A percentile compares a stretch with the other conserved stretches of the same genome.
Evolutionary conservation across 1,140 invertebrate species (phyloP).

Genomic region (Bombus affinis): DNA sequence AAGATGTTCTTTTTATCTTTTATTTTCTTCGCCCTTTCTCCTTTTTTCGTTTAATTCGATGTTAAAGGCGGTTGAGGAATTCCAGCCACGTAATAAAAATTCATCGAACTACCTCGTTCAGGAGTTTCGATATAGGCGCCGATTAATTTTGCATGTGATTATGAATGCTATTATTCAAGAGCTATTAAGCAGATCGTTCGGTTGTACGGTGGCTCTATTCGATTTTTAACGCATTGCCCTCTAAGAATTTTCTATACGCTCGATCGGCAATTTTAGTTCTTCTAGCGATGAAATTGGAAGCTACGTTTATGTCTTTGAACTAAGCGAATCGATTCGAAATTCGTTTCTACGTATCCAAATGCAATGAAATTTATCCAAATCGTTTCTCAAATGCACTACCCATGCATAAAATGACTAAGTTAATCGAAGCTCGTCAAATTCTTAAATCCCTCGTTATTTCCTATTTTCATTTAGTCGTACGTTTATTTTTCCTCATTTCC

Average conservation of each 20-base stretch:
- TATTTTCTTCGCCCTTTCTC: neutral
- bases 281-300: too few relatives aligned
- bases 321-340: too few relatives aligned
- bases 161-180: neutral
- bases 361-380: too few relatives aligned
- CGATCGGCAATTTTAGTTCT: too few relatives aligned
- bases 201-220: neutral
- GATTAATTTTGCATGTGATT: neutral
- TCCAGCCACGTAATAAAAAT: neutral
- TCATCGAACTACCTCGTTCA: neutral
- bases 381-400: too few relatives aligned
- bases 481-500: neutral
- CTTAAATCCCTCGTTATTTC: too few relatives aligned
- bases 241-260: neutral
- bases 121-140: neutral
- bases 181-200: neutral
- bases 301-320: too few relatives aligned
- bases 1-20: neutral
- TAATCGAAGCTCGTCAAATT: too few relatives aligned
- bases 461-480: too few relatives aligned
- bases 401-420: too few relatives aligned
- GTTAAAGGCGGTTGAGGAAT: neutral
- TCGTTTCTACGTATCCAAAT: too few relatives aligned
- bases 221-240: neutral
- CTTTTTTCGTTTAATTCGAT: neutral